phyloP scores from a whole-genome alignment of 37 sponge, comb jelly and placozoan species.

The Chondrosia reniformis region DNA sequence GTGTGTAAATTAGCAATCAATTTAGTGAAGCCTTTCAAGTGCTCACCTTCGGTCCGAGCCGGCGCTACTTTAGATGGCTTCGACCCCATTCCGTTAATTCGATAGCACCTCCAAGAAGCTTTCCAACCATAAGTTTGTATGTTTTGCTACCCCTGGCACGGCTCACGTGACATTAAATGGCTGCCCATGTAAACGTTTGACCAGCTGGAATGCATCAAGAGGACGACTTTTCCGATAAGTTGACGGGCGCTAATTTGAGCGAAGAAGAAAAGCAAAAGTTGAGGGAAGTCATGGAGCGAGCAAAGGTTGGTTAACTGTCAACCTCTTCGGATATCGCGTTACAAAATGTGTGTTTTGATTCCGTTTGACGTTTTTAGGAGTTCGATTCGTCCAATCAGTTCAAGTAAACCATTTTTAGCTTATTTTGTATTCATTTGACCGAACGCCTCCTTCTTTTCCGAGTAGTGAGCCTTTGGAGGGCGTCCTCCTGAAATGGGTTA shows the following conservation, averaged over 20 bases:
- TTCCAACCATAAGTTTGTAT: too few species aligned
- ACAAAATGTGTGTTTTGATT: not conserved
- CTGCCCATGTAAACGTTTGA: too few species aligned
- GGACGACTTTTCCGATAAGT: not conserved
- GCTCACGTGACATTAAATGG: too few species aligned
- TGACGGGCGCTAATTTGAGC: constrained; percentile 18
- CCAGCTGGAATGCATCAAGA: constrained; percentile 31
- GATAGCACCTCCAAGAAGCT: too few species aligned
- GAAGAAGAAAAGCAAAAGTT: constrained; percentile 44
- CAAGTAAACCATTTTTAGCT: not conserved
- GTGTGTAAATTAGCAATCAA: too few species aligned
- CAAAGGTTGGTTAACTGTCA: constrained; percentile 36
- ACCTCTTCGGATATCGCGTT: not conserved
- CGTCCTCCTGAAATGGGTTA: constrained; percentile 66
- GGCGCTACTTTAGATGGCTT: too few species aligned
- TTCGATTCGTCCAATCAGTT: not conserved
- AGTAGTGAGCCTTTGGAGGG: constrained; percentile 48
- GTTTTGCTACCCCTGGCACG: too few species aligned
- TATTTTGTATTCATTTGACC: not conserved
- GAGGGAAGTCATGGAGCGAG: constrained; percentile 54
- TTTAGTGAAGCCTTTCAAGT: too few species aligned
- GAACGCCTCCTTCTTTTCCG: constrained; percentile 7
- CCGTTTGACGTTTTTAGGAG: too few species aligned
- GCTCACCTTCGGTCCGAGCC: too few species aligned
- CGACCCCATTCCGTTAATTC: too few species aligned